Evolutionary conservation across 1,140 invertebrate genomes (phyloP).

Genomic region (Colletes gigas): DNA sequence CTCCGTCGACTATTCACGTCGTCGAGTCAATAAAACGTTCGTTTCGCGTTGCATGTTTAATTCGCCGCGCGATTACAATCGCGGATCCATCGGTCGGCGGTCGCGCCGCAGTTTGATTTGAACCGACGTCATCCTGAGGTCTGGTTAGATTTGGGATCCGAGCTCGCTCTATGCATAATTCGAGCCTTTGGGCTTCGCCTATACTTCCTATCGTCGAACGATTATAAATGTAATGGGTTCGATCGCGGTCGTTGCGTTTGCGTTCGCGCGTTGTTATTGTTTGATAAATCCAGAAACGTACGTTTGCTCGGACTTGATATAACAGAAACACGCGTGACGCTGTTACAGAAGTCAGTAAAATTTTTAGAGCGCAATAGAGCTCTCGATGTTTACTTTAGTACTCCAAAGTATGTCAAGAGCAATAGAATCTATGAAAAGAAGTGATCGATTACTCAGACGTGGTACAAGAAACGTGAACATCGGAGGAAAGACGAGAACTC

Average conservation of each 20-base stretch:
- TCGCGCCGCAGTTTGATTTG: slow-evolving; percentile 42
- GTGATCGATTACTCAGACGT: too few species aligned
- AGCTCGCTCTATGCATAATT: background rate
- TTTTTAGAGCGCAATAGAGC: too few species aligned
- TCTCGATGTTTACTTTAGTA: too few species aligned
- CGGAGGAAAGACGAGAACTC: too few species aligned
- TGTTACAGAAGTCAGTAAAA: too few species aligned
- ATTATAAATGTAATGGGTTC: slow-evolving; percentile 53
- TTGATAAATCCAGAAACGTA: too few species aligned
- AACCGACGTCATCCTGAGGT: slow-evolving; percentile 25
- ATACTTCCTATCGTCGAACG: slow-evolving; percentile 8
- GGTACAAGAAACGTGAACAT: too few species aligned
- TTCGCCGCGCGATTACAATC: slow-evolving; percentile 37
- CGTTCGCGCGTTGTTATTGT: too few species aligned
- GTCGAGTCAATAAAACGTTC: slow-evolving; percentile 29
- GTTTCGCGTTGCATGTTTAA: slow-evolving; percentile 44
- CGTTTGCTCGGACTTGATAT: too few species aligned
- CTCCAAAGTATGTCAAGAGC: too few species aligned
- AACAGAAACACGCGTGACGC: too few species aligned
- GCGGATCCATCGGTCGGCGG: background rate
- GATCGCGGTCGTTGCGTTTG: slow-evolving; percentile 8
- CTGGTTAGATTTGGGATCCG: slow-evolving; percentile 20
- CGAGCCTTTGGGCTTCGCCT: background rate
- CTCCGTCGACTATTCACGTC: slow-evolving; percentile 29
- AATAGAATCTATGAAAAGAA: too few species aligned